A percentile compares a stretch with the other conserved stretches of the same genome.
Conservation (phyloP, 2,888 invertebrate species). For the Tetragnatha montana region DNA sequence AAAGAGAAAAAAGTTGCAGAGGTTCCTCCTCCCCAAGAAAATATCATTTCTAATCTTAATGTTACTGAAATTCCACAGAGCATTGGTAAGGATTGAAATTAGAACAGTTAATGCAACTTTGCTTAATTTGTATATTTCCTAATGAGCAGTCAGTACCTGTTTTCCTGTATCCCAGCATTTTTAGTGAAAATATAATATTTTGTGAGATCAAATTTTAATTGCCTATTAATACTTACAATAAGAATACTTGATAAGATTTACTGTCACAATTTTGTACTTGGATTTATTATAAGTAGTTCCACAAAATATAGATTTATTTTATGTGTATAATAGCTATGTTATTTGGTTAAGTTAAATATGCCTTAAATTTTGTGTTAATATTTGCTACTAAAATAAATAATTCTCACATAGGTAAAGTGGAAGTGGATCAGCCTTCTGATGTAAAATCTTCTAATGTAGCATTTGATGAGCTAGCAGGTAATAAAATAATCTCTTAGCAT, state of each 20-base stretch:
- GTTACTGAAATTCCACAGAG: constrained; percentile 8
- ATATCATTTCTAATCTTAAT: constrained; percentile 5
- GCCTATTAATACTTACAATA: too few relatives aligned
- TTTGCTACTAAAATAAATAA: neutral
- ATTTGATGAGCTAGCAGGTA: constrained; percentile 82
- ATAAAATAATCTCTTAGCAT: neutral
- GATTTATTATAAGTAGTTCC: too few relatives aligned
- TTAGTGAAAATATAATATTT: too few relatives aligned
- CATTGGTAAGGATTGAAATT: constrained; percentile 31
- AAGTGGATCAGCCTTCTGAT: constrained; percentile 29
- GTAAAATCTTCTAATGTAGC: constrained; percentile 75
- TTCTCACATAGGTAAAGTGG: constrained; percentile 29
- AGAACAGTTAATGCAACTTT: neutral
- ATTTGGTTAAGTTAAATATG: too few relatives aligned
- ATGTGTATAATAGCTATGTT: too few relatives aligned
- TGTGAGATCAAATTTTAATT: too few relatives aligned
- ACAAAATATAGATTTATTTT: too few relatives aligned
- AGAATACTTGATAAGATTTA: too few relatives aligned
- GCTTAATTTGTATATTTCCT: neutral
- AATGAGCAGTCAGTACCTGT: too few relatives aligned
- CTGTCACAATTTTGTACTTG: too few relatives aligned
- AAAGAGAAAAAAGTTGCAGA: constrained; percentile 48
- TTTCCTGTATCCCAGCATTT: too few relatives aligned
- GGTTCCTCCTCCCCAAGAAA: constrained; percentile 37
- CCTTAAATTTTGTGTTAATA: too few relatives aligned